Base-by-base conservation (phyloP, 2,797 vertebrate species). In the Lagorchestes hirsutus region DNA sequence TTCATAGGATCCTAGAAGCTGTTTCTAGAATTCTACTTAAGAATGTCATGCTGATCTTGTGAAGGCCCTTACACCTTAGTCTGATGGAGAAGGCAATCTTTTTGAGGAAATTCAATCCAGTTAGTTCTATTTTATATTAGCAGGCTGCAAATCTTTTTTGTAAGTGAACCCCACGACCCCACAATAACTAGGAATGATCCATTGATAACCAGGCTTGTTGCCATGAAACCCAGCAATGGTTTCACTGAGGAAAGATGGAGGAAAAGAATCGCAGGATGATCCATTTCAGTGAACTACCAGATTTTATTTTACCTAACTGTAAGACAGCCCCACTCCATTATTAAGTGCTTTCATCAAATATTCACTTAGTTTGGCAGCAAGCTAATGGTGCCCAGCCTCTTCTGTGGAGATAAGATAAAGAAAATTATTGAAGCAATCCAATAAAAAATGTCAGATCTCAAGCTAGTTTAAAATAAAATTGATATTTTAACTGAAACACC, bases 311-410 rank as follows among this genome's bases (percentile, higher is more conserved):
- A 87, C 40, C 74, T 87, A 87, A 87, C 40, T 40, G 74, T 87
- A 87, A 87, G 40, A 24, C 74, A 87, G 40, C 74, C 40, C 67
- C 40, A 87, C 40, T 87, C 24, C 74, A 87, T 87, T 87, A 87
- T 87, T 87, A 87, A 87, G 40, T 87, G 24, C 74, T 50, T 87
- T 87, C 74, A 87, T 87, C 74, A 87, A 87, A 87, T 87, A 87
- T 87, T 87, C 74, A 87, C 74, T 87, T 87, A 87, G 74, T 46
- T 87, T 87, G 74, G 74, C 74, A 87, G 40, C 22, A 50, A 87
- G 74, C 22, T 87, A 87, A 87, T 87, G 22, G 74, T 28, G 74
- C 31, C 40, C 40, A 87, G 74, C 74, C 40, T 87, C 74, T 87
- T 87, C 46, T 87, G 24, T 87, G 24, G 40, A 87, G 74, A 87